These are phyloP conservation scores for Grapholita molesta DNA, from an alignment of 1,140 invertebrate genomes.

Conservation along the genomic window DNA sequence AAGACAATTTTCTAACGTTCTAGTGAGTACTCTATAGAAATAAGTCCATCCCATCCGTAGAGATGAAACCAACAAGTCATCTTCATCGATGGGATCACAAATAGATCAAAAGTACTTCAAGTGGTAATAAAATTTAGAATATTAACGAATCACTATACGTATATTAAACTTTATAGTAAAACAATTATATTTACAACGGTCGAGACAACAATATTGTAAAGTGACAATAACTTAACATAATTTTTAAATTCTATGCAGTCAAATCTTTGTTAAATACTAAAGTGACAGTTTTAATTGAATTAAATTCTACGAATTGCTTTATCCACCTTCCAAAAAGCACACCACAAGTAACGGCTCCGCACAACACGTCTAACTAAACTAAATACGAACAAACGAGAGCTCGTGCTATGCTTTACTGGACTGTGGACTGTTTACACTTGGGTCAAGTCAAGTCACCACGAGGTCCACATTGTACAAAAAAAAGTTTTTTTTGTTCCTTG, in stretches of 20 bases:
- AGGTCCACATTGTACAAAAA: no score
- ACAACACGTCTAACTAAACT: neutral
- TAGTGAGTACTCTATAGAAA: conserved; percentile 22
- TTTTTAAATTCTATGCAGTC: conserved; percentile 67
- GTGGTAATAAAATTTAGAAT: conserved; percentile 55
- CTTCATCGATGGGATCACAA: conserved; percentile 29
- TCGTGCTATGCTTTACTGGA: neutral
- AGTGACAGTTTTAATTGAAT: conserved; percentile 15
- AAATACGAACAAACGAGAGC: neutral
- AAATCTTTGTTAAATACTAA: conserved; percentile 61
- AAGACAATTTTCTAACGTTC: conserved; percentile 37
- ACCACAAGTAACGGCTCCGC: neutral
- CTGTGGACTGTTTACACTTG: neutral
- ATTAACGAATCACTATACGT: conserved; percentile 46
- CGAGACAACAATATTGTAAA: conserved; percentile 34
- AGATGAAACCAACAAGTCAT: conserved; percentile 8
- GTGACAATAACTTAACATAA: conserved; percentile 26
- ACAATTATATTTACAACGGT: conserved; percentile 39
- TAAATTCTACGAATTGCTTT: neutral
- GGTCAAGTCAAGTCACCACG: no score
- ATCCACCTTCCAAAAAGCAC: neutral
- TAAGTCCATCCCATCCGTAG: conserved; percentile 24
- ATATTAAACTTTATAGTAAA: conserved; percentile 37
- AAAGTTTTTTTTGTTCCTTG: neutral
- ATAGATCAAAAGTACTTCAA: conserved; percentile 26